Percentiles rank a stretch among this genome's conserved stretches.
phyloP scores from a whole-genome alignment of 1,140 invertebrate genomes.

The Halictus rubicundus region DNA sequence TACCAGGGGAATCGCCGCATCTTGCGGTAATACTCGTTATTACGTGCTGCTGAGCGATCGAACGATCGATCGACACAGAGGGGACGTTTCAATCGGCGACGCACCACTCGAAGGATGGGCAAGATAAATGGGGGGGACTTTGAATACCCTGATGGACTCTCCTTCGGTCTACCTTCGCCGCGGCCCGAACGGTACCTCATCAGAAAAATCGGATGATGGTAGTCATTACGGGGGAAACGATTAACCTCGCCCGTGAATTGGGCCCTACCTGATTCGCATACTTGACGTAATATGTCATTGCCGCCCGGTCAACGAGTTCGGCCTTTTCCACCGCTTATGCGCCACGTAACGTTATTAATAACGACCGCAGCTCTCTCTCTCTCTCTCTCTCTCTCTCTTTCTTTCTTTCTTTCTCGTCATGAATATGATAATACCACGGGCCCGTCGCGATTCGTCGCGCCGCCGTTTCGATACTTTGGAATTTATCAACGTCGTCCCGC shows the following conservation, averaged over 20 bases:
- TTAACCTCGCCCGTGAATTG: not conserved
- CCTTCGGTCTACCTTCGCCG: not conserved
- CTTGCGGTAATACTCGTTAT: constrained; percentile 70
- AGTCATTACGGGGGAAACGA: constrained; percentile 9
- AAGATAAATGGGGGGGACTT: constrained; percentile 31
- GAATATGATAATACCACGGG: not conserved
- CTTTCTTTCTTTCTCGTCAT: too few species aligned
- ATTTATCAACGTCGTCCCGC: not conserved
- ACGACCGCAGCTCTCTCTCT: not conserved
- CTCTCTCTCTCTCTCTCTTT: too few species aligned
- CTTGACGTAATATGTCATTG: not conserved
- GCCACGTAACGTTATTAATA: not conserved
- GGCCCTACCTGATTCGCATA: not conserved
- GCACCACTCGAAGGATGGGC: constrained; percentile 27
- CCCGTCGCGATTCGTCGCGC: not conserved
- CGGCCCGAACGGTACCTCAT: not conserved
- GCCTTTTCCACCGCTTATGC: not conserved
- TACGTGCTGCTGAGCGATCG: constrained; percentile 59
- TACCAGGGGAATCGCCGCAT: constrained; percentile 60
- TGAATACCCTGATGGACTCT: constrained; percentile 32
- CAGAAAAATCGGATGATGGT: constrained; percentile 22
- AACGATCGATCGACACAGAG: constrained; percentile 57
- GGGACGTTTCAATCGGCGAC: constrained; percentile 69
- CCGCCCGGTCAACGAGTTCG: not conserved
- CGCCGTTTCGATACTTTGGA: not conserved